These are phyloP conservation scores for Rotaria sp. DNA, from an alignment of 2,888 invertebrate species.

Conservation along the genomic window DNA sequence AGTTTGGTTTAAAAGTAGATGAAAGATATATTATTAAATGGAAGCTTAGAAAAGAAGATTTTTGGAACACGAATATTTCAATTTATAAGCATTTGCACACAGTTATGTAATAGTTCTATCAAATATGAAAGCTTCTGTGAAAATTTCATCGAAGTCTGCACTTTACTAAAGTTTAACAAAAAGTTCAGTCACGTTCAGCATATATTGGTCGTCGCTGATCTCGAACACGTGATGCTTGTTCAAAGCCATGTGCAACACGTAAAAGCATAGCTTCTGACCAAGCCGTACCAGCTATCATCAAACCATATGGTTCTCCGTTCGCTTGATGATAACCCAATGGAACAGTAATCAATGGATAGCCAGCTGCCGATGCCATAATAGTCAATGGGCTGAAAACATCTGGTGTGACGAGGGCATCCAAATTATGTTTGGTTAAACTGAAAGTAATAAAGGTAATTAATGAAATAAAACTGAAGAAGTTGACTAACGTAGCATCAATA, in stretches of 20 bases:
- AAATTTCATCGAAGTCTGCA: too few relatives aligned
- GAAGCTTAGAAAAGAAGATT: too few relatives aligned
- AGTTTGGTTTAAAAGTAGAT: too few relatives aligned
- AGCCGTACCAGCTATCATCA: background rate
- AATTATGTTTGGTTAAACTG: background rate
- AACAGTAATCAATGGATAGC: constrained; percentile 8
- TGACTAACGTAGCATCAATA: background rate
- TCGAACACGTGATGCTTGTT: background rate
- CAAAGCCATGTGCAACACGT: constrained; percentile 17
- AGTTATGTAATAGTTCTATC: too few relatives aligned
- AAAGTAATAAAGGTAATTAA: background rate
- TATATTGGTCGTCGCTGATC: background rate
- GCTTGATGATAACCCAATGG: background rate
- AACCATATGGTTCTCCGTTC: background rate
- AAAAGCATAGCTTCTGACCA: background rate
- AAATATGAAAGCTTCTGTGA: too few relatives aligned
- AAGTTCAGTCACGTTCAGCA: background rate
- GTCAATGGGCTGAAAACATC: background rate
- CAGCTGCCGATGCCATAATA: background rate
- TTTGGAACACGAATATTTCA: too few relatives aligned
- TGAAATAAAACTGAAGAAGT: background rate
- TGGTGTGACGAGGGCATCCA: background rate
- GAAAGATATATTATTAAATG: too few relatives aligned
- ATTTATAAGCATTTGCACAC: too few relatives aligned
- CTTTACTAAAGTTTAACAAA: too few relatives aligned